Base-by-base conservation (phyloP, 2,888 invertebrate species). In the Tyria jacobaeae region DNA sequence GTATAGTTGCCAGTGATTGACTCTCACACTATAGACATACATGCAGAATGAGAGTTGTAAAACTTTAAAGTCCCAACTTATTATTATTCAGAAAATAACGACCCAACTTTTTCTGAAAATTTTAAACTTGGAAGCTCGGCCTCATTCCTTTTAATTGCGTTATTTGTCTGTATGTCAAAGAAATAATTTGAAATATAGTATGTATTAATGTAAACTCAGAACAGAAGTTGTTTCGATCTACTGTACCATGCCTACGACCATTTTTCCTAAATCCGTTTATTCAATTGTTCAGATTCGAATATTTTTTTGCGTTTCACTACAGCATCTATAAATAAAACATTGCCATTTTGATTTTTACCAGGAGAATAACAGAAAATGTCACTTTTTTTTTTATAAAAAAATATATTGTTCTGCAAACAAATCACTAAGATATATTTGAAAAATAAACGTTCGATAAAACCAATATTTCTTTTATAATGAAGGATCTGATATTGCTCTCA, bases 201-300 rank as follows among this genome's bases (percentile, higher is more conserved):
- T n/a, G n/a, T 10, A 41, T 41, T 41, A 44, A 44, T 44, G 21
- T 21, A 4, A 44, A 44, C 12, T 9, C 15, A 31, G n/a, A 21
- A 21, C 48, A 34, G 14, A 34, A 49, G 24, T 25, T 31, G 24
- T 5, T 24, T 35, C 17, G 10, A 12, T 48, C 0, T 53, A 53
- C 31, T 57, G 50, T 34, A n/a, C 14, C 39, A 34, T 34, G 37
- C 53, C 59, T 48, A 25, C 15, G 47, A 53, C 17, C 53, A 37
- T 59, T 52, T 58, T n/a, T 68, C 24, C 50, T 34, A 60, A 63
- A 62, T 64, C 55, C 57, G 64, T 57, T 62, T 64, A 66, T 67
- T 57, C 50, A 50, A 49, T 62, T 48, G 61, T 60, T 61, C 47
- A 66, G 60, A 48, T 47, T 48, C 37, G 47, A 57, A 51, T 57